Evolutionary conservation across 2,888 invertebrate species (phyloP).

Genomic region (Plagodis pulveraria): DNA sequence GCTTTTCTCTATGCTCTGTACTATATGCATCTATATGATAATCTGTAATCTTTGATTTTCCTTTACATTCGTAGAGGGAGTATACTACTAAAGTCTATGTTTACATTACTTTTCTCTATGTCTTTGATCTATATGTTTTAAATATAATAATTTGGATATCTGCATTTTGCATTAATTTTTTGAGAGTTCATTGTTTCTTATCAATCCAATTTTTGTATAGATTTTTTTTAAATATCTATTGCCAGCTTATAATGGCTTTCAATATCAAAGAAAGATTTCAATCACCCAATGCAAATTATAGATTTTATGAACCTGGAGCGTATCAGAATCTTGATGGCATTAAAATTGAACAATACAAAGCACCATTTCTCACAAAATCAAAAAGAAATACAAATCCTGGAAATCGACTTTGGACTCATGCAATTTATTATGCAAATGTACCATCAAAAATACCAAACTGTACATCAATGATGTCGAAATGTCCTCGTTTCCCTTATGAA

Average conservation of each 20-base stretch:
- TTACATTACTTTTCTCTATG: no score
- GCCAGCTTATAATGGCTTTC: conserved; percentile 56
- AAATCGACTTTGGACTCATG: conserved; percentile 60
- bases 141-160: no score
- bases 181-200: no score
- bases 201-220: no score
- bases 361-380: conserved; percentile 61
- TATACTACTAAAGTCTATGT: no score
- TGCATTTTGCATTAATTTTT: no score
- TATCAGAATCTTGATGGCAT: conserved; percentile 50
- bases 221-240: no score
- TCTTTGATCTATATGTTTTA: no score
- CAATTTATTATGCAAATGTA: conserved; percentile 49
- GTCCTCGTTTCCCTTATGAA: conserved; percentile 68
- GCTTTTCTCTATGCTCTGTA: no score
- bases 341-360: conserved; percentile 45
- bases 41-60: no score
- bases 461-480: conserved; percentile 59
- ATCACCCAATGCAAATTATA: conserved; percentile 45
- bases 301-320: conserved; percentile 65
- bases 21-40: no score
- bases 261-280: conserved; percentile 57
- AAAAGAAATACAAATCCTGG: conserved; percentile 48
- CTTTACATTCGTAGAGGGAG: no score
- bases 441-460: conserved; percentile 58